Percentiles rank a stretch among this genome's conserved stretches.
Conservation (phyloP, 2,888 invertebrate species). For the Melieria crassipennis region DNA sequence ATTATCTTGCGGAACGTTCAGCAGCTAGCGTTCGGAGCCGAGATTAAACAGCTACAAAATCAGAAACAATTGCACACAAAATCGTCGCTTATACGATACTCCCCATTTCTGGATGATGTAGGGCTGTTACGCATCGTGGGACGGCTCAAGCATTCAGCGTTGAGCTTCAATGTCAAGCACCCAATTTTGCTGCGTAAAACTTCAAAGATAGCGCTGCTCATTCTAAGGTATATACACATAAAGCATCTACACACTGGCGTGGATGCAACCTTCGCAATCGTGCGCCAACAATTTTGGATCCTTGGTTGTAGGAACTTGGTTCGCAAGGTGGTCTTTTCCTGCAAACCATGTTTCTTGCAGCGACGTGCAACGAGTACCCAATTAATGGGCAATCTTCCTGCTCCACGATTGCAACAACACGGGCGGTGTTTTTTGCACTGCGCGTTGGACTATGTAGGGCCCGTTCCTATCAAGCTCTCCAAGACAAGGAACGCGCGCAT, state of each 20-base stretch:
- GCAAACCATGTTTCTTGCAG: conserved; percentile 3
- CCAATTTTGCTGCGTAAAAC: not conserved
- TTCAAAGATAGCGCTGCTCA: conserved; percentile 1
- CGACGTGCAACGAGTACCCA: not conserved
- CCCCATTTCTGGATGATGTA: not conserved
- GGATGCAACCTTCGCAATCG: not conserved
- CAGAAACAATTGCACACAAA: not conserved
- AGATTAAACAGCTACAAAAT: not conserved
- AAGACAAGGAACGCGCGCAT: not conserved
- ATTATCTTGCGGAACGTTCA: not conserved
- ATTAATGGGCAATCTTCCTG: conserved; percentile 5
- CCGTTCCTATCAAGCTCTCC: conserved; percentile 3
- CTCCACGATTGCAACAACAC: conserved; percentile 10
- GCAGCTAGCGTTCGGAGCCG: not conserved
- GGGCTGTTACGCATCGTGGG: not conserved
- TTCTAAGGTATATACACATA: conserved; percentile 6
- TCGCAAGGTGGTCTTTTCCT: conserved; percentile 2
- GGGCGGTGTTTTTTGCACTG: too few relatives aligned
- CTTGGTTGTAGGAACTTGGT: conserved; percentile 5
- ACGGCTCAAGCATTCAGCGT: too few relatives aligned
- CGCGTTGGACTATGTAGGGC: too few relatives aligned
- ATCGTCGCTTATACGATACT: not conserved
- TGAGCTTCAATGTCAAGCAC: not conserved
- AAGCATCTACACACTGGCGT: conserved; percentile 9
- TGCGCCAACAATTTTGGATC: not conserved